These are phyloP conservation scores for Caenorhabditis sp. DNA, from an alignment of 2,888 invertebrate genomes.

Conservation along the genomic window DNA sequence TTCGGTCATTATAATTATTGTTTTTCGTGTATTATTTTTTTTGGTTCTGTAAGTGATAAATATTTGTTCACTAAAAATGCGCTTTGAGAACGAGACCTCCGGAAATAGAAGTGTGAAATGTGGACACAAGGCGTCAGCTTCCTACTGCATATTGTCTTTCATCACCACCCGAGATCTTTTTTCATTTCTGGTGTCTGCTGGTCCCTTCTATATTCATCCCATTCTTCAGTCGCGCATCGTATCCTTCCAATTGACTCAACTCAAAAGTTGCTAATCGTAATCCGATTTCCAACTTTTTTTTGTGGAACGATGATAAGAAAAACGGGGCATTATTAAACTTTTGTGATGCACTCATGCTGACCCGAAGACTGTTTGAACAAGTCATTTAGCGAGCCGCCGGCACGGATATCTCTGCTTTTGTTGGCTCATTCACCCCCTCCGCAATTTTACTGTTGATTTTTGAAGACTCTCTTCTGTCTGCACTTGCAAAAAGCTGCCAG, in stretches of 20 bases:
- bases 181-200: slow-evolving; percentile 19
- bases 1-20: no score
- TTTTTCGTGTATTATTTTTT: no score
- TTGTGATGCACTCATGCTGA: slow-evolving; percentile 32
- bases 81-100: no score
- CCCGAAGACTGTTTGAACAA: slow-evolving; percentile 46
- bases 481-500: neutral
- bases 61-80: no score
- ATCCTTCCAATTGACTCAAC: neutral
- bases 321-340: slow-evolving; percentile 11
- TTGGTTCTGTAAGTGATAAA: no score
- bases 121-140: slow-evolving; percentile 8
- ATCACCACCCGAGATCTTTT: slow-evolving; percentile 28
- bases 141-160: slow-evolving; percentile 39
- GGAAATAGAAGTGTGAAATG: slow-evolving; percentile 38
- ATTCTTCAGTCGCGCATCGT: neutral
- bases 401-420: slow-evolving; percentile 35
- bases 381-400: slow-evolving; percentile 45
- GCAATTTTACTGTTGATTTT: slow-evolving; percentile 28
- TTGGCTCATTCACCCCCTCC: slow-evolving; percentile 43
- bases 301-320: slow-evolving; percentile 31
- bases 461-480: slow-evolving; percentile 21
- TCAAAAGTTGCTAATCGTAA: slow-evolving; percentile 10
- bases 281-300: slow-evolving; percentile 19
- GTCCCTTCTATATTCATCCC: neutral